phyloP scores from a whole-genome alignment of 2,113 vertebrate species.

The Tetrax tetrax region DNA sequence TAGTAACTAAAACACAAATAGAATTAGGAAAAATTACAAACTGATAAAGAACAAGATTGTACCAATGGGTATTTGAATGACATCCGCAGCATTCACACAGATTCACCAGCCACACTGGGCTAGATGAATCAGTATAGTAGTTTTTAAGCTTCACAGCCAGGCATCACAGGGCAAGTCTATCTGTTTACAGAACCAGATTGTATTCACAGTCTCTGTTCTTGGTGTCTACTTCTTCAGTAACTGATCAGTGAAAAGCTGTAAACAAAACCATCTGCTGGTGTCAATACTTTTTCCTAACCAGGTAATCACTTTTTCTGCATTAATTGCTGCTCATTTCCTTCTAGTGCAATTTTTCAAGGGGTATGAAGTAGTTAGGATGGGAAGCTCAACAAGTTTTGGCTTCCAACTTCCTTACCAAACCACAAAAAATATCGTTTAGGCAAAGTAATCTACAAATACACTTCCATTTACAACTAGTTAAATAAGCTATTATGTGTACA shows the following conservation, averaged over 20 bases:
- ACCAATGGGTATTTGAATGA: neutral
- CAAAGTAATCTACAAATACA: neutral
- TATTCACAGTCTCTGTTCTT: neutral
- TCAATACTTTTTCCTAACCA: conserved; percentile 16
- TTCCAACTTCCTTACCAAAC: neutral
- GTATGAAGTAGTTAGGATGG: neutral
- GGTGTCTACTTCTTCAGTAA: neutral
- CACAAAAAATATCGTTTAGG: neutral
- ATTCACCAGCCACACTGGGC: neutral
- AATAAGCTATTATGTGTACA: neutral
- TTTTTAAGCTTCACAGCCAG: neutral
- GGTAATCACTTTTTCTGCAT: neutral
- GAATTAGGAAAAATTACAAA: neutral
- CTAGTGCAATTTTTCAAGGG: neutral
- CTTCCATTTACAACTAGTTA: neutral
- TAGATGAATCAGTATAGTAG: neutral
- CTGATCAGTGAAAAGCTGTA: conserved; percentile 1
- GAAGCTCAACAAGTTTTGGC: neutral
- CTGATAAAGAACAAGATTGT: neutral
- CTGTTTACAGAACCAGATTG: conserved; percentile 7
- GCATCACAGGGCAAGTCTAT: neutral
- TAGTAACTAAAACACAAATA: neutral
- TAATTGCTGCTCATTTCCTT: conserved; percentile 2
- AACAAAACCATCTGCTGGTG: conserved; percentile 49
- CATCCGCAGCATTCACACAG: neutral